Conservation (phyloP, 2,888 invertebrate genomes). For the Tromatobia lineatoria region DNA sequence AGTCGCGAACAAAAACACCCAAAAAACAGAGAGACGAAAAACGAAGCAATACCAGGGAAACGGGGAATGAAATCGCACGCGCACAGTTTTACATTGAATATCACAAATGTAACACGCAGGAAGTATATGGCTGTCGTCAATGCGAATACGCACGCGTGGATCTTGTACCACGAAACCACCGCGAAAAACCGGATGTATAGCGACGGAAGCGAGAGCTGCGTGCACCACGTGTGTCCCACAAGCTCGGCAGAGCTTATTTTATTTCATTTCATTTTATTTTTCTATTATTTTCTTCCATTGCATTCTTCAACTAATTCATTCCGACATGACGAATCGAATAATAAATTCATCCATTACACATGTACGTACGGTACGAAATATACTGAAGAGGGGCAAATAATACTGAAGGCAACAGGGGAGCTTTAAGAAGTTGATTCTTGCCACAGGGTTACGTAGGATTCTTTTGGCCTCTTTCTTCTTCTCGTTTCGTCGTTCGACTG, state of each 20-base stretch:
- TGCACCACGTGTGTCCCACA: constrained; percentile 3
- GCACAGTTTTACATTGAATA: constrained; percentile 23
- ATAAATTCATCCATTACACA: constrained; percentile 45
- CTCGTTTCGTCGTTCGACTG: constrained; percentile 24
- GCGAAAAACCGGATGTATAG: constrained; percentile 17
- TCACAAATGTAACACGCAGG: constrained; percentile 18
- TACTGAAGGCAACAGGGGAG: constrained; percentile 17
- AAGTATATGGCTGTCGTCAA: neutral
- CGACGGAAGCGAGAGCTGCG: no score
- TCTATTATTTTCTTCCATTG: constrained; percentile 26
- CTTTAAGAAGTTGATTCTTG: constrained; percentile 63
- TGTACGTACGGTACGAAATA: neutral
- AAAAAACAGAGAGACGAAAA: neutral
- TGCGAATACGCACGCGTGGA: neutral
- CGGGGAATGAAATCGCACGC: constrained; percentile 13
- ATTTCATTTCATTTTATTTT: constrained; percentile 21
- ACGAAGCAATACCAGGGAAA: neutral
- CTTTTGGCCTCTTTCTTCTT: constrained; percentile 37
- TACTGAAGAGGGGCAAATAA: constrained; percentile 1
- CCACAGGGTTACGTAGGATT: constrained; percentile 54
- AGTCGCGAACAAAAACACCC: constrained; percentile 64
- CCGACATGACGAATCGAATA: constrained; percentile 37
- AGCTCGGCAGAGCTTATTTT: neutral
- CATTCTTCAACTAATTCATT: constrained; percentile 31
- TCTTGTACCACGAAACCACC: constrained; percentile 11